A percentile compares a stretch with the other conserved stretches of the same genome.
Evolutionary conservation across 2,888 invertebrate species (phyloP).

Genomic region (Antheraea yamamai): DNA sequence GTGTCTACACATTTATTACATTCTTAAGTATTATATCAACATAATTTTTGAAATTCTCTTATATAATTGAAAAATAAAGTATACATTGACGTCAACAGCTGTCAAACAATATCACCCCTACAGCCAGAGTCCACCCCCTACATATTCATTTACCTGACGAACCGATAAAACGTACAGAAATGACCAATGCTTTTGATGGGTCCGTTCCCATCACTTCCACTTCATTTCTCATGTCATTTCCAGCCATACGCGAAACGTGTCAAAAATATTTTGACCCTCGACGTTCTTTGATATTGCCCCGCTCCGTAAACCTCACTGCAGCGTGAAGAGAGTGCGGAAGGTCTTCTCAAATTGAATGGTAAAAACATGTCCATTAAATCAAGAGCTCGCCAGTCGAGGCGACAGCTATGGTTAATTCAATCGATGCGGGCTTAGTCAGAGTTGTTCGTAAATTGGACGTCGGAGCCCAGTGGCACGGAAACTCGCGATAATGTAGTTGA

Average conservation of each 20-base stretch:
- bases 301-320: slow-evolving; percentile 27
- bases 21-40: neutral
- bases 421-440: slow-evolving; percentile 29
- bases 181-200: slow-evolving; percentile 42
- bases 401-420: slow-evolving; percentile 27
- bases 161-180: slow-evolving; percentile 36
- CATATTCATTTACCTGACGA: slow-evolving; percentile 28
- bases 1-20: neutral
- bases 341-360: slow-evolving; percentile 46
- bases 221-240: slow-evolving; percentile 62
- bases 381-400: slow-evolving; percentile 35
- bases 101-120: slow-evolving; percentile 13
- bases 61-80: neutral
- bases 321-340: slow-evolving; percentile 35
- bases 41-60: neutral
- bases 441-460: slow-evolving; percentile 48
- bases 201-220: slow-evolving; percentile 54
- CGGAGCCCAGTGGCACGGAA: slow-evolving; percentile 63
- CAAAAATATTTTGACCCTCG: slow-evolving; percentile 43
- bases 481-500: slow-evolving; percentile 66
- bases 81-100: slow-evolving; percentile 9
- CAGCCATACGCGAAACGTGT: slow-evolving; percentile 40
- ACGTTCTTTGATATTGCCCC: slow-evolving; percentile 28
- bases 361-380: slow-evolving; percentile 36
- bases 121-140: slow-evolving; percentile 16